Base-by-base conservation (phyloP, 35 echinoderm and acorn worm species). In the Diadema setosum region DNA sequence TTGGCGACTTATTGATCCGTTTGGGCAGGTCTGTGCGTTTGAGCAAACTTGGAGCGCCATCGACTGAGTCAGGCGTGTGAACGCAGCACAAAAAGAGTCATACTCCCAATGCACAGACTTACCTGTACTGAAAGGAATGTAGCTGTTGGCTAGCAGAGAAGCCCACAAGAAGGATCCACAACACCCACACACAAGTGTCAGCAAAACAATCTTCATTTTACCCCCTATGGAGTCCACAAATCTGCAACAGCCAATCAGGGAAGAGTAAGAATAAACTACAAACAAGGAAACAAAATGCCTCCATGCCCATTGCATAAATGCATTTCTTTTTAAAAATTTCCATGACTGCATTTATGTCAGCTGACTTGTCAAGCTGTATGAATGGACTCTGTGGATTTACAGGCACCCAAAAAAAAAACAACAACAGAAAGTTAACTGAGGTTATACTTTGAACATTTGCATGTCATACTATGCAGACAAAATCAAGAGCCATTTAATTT, bases 151-250 rank as follows among this genome's bases (percentile, higher is more conserved):
- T 18, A 94, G 81, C 11, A 89, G 39, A 3, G 81, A 39, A 12
- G 84, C 60, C 92, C 92, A 94, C 2, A 89, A 37, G 55, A 81
- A 94, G n/a, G 50, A 37, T 34, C 70, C 86, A 32, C 74, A 60
- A 42, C 81, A 83, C 3, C 81, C 45, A 25, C 74, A 11, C 35
- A 86, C 89, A n/a, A 85, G 41, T 14, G 80, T 0, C 18, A 94
- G 25, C 17, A 94, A 81, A 25, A 94, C 41, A 42, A 65, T 29
- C 87, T 94, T 94, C 82, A 89, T 94, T 26, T 64, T 59, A 26
- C 92, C 92, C 36, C 92, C 92, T 26, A 84, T 39, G 14, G 61
- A 49, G 85, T 94, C 92, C 3, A 94, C 92, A 83, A 84, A 82
- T 37, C 92, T 94, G 81, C 12, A 84, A 2, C 49, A 16, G 21